Evolutionary conservation across 2,113 vertebrate species (phyloP), one percentile per base, ranked within the genome.

Genomic region (Aleadryas rufinucha): DNA sequence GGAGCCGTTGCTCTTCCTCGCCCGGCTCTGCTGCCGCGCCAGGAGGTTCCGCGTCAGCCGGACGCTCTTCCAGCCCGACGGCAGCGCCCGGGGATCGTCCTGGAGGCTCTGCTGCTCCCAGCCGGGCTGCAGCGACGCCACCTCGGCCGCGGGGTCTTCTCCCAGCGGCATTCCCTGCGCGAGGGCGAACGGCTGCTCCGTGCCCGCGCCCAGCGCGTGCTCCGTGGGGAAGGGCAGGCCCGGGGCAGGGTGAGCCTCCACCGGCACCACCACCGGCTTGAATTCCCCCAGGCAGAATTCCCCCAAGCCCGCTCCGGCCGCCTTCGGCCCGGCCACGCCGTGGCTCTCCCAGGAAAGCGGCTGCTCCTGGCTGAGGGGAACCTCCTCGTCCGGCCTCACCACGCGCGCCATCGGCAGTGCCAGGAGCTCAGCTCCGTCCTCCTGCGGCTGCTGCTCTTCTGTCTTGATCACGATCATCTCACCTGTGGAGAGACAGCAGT

Each of bases 391-490:
- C 95, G 87, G 90, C 17, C 72, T 42, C 42, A 4, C 57, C 0
- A 37, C 1, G 2, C 71, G 35, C 0, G 6, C 59, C 63, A 13
- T 50, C 0, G 91, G 87, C 93, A 91, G 31, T 0, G 91, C 61
- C 84, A 78, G 84, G 27, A 82, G 24, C 10, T 75, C 92, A 1
- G 93, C 14, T 13, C 35, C 70, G 2, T 75, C 92, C 77, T 95
- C 95, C 65, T 22, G 96, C 1, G 65, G 65, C 87, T 81, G 95
- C 90, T 89, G 96, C 69, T 97, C 96, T 6, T 97, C 96, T 0
- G 41, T 96, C 92, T 97, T 97, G 92, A 97, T 91, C 33, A 96
- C 93, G 0, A 97, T 47, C 56, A 49, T 63, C 54, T 94, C 95
- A 17, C 89, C 96, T 97, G 87, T 5, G 2, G 41, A 60, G n/a